phyloP scores from a whole-genome alignment of 1,140 invertebrate genomes.

The Caligus rogercresseyi region DNA sequence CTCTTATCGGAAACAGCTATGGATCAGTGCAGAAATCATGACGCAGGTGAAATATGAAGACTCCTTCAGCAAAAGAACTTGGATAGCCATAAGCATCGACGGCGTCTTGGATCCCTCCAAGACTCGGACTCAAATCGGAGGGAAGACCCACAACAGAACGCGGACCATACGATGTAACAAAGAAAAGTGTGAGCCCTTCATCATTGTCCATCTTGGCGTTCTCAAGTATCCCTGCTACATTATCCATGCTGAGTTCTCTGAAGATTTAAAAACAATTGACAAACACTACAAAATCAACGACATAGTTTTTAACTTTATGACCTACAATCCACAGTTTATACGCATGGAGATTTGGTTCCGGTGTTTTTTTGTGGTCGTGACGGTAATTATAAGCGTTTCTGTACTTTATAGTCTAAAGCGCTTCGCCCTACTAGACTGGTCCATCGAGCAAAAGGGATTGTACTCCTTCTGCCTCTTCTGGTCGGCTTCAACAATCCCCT shows the following conservation, averaged over 20 bases:
- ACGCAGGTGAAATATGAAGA: conserved; percentile 55
- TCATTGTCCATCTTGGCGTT: conserved; percentile 4
- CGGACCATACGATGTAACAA: conserved; percentile 59
- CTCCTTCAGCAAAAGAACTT: conserved; percentile 23
- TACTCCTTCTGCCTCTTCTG: conserved; percentile 65
- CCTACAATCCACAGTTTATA: conserved; percentile 83
- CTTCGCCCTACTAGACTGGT: conserved; percentile 79
- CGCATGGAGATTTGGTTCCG: conserved; percentile 93
- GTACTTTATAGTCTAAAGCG: conserved; percentile 44
- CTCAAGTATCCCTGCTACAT: conserved; percentile 10
- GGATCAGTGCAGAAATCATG: conserved; percentile 67
- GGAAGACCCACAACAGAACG: conserved; percentile 34
- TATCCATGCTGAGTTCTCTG: neutral
- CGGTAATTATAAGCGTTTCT: conserved; percentile 74
- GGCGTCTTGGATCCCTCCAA: conserved; percentile 21
- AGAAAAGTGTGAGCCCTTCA: conserved; percentile 54
- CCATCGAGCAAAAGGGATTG: conserved; percentile 96
- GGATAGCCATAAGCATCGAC: conserved; percentile 24
- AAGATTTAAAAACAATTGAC: conserved; percentile 6
- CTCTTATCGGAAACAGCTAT: conserved; percentile 78
- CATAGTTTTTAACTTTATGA: conserved; percentile 63
- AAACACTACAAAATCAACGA: conserved; percentile 10
- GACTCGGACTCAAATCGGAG: conserved; percentile 15
- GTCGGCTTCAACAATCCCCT: conserved; percentile 84
- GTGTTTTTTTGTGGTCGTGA: conserved; percentile 70